Base-by-base conservation (phyloP, 2,113 vertebrate genomes). In the Camelus dromedarius region DNA sequence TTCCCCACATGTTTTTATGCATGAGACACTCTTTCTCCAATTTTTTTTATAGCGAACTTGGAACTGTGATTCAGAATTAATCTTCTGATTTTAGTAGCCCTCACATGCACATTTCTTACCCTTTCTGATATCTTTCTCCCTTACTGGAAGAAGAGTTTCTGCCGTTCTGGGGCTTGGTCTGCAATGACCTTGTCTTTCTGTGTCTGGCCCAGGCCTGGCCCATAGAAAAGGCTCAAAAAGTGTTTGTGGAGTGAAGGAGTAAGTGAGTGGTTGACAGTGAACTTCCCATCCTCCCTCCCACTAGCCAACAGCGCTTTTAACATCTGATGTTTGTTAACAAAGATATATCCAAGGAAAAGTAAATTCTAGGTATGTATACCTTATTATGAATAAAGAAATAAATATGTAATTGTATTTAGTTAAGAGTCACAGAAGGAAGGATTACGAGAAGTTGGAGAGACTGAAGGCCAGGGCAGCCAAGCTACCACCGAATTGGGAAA, bases 401-500 rank as follows among this genome's bases (percentile, higher is more conserved):
- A 26, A 46, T 76, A 16, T 26, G 8, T 38, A 8, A 67, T 24
- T 77, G 22, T 13, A 84, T 3, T 77, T 60, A 82, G 3, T 67
- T 32, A 30, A n/a, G 70, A 52, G 62, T 92, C 82, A 85, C 19
- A 69, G 52, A 32, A 75, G n/a, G 5, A 35, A 80, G 30, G 11
- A 70, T 38, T 50, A 6, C 5, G 20, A 58, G 18, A 75, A 14
- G 10, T 30, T 13, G 35, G 14, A 66, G 48, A 69, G 64, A 46
- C 4, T 24, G 10, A 58, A 75, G 30, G 16, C n/a, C 1, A 89
- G 4, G 8, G 26, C 8, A 22, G 1, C 0, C 18, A 24, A 22
- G 4, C 20, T 7, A 1, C 9, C 3, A 15, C 2, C 14, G 2
- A 24, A 1, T 2, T 3, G 18, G 4, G 10, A 18, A 7, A 16